A percentile compares a stretch with the other conserved stretches of the same genome.
Evolutionary conservation across 2,113 vertebrate species (phyloP).

Genomic region (Halichoeres trimaculatus): DNA sequence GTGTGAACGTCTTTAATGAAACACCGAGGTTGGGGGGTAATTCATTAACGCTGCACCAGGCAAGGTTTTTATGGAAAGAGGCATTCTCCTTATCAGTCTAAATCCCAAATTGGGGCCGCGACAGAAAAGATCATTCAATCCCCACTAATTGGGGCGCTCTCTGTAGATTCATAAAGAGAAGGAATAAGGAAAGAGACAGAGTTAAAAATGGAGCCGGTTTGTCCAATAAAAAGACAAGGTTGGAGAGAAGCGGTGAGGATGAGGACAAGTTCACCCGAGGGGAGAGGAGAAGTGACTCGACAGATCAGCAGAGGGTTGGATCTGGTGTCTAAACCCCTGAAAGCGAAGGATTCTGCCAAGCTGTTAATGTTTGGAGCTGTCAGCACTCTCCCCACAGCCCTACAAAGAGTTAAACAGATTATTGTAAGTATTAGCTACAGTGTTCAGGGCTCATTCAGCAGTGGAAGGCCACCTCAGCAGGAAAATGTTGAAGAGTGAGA

Average conservation of each 20-base stretch:
- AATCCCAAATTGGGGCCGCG: conserved; percentile 64
- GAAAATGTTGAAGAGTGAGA: conserved; percentile 9
- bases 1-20: conserved; percentile 45
- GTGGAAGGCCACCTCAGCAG: conserved; percentile 60
- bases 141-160: conserved; percentile 52
- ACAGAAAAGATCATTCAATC: conserved; percentile 51
- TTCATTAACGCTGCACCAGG: conserved; percentile 57
- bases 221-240: conserved; percentile 12
- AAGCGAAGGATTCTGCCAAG: background rate
- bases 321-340: background rate
- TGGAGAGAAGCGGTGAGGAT: background rate
- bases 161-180: conserved; percentile 14
- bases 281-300: background rate
- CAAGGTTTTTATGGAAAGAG: conserved; percentile 56
- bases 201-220: conserved; percentile 24
- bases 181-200: background rate
- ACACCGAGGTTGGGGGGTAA: conserved; percentile 53
- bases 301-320: conserved; percentile 11
- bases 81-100: conserved; percentile 64
- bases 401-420: conserved; percentile 58
- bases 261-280: conserved; percentile 8
- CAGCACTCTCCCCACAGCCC: background rate
- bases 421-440: conserved; percentile 54
- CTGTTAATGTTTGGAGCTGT: background rate
- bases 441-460: conserved; percentile 42